Conservation (phyloP, 2,888 invertebrate species). For the Pollenia labialis region DNA sequence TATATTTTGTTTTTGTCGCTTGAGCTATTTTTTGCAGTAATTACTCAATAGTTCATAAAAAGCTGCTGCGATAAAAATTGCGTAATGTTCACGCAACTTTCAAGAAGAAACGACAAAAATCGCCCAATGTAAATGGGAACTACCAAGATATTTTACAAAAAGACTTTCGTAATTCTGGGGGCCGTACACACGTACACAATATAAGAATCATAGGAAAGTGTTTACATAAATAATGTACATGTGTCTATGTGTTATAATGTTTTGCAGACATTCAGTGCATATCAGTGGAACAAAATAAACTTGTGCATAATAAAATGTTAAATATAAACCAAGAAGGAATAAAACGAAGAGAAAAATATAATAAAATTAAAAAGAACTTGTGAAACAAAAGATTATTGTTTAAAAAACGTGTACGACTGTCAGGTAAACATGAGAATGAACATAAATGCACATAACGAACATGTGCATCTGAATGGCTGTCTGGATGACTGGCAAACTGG, state of each 20-base stretch:
- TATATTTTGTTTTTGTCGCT: too few relatives aligned
- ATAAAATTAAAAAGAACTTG: constrained; percentile 10
- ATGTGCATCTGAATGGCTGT: constrained; percentile 14
- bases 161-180: too few relatives aligned
- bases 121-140: too few relatives aligned
- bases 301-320: constrained; percentile 22
- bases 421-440: constrained; percentile 60
- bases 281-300: constrained; percentile 37
- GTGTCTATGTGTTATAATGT: not conserved
- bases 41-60: too few relatives aligned
- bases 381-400: constrained; percentile 64
- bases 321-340: constrained; percentile 21
- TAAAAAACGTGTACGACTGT: constrained; percentile 57
- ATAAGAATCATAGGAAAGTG: not conserved
- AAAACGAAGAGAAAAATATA: not conserved
- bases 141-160: too few relatives aligned
- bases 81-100: too few relatives aligned
- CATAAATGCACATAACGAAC: constrained; percentile 27
- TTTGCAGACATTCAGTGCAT: constrained; percentile 13
- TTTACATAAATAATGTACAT: not conserved
- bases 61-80: too few relatives aligned
- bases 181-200: too few relatives aligned
- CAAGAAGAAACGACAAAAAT: too few relatives aligned
- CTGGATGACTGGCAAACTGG: constrained; percentile 39
- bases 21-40: too few relatives aligned